Evolutionary conservation across 2,113 vertebrate species (phyloP).

Genomic region (Leptocoma aspasia): DNA sequence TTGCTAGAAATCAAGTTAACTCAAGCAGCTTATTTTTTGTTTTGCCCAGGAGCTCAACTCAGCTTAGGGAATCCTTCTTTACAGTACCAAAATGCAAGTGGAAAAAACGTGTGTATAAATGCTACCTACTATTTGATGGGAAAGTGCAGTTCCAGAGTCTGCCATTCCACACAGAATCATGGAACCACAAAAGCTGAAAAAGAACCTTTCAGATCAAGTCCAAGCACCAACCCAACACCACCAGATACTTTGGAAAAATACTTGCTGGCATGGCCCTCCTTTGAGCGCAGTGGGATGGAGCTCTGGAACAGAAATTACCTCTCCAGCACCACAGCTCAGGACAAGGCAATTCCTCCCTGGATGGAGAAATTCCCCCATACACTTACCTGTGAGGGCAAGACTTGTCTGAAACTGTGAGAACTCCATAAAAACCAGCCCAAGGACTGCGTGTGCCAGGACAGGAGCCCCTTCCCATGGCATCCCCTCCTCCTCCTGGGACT

Average conservation of each 20-base stretch:
- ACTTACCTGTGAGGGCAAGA: not conserved
- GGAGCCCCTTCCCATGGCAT: not conserved
- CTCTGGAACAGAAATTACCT: too few species aligned
- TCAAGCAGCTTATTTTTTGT: not conserved
- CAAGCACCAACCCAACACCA: not conserved
- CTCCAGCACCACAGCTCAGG: not conserved
- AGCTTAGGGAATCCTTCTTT: not conserved
- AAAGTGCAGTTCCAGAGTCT: not conserved
- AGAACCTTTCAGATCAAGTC: not conserved
- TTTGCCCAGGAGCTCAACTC: not conserved
- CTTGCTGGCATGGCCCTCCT: not conserved
- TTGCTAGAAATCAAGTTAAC: not conserved
- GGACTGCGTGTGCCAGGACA: not conserved
- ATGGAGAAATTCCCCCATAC: not conserved
- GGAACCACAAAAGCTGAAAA: not conserved
- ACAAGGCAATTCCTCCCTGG: not conserved
- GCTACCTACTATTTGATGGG: not conserved
- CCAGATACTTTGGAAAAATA: not conserved
- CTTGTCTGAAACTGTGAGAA: not conserved
- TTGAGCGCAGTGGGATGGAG: fast-evolving
- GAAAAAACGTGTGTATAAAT: not conserved
- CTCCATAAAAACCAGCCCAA: not conserved
- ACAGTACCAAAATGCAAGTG: not conserved
- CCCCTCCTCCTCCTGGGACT: not conserved
- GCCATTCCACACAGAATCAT: not conserved